Conservation (phyloP, 2,797 vertebrate species). For the Gymnothorax javanicus region DNA sequence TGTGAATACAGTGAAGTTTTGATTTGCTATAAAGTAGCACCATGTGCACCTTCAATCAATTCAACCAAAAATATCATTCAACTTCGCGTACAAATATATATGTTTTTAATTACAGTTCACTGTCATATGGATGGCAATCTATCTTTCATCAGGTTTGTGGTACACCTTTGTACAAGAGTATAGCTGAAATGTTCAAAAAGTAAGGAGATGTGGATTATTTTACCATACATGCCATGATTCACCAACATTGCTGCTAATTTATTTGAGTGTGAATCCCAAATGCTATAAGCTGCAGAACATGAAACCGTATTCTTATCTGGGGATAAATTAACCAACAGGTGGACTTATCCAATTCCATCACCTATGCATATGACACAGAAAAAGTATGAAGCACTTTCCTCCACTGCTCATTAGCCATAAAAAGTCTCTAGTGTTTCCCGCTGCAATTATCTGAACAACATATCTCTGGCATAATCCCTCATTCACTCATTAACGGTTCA, state of each 20-base stretch:
- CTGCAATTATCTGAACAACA: neutral
- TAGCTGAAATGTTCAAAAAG: no score
- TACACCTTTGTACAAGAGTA: no score
- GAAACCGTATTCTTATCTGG: neutral
- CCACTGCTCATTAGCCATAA: neutral
- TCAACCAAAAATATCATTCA: no score
- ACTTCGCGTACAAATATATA: no score
- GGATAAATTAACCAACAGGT: neutral
- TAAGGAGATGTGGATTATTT: no score
- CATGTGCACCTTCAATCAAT: no score
- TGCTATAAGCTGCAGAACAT: neutral
- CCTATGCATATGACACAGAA: neutral
- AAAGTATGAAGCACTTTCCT: neutral
- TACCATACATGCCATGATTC: no score
- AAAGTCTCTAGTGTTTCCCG: neutral
- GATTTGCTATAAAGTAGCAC: no score
- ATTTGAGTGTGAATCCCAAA: neutral
- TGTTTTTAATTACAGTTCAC: no score
- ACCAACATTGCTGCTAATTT: neutral
- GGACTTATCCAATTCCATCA: neutral
- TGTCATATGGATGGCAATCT: no score
- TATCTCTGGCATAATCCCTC: neutral
- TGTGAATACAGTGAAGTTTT: no score
- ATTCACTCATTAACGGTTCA: neutral
- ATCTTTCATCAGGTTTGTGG: no score